Evolutionary conservation across 1,140 invertebrate species (phyloP).

Genomic region (Cydia strobilella): DNA sequence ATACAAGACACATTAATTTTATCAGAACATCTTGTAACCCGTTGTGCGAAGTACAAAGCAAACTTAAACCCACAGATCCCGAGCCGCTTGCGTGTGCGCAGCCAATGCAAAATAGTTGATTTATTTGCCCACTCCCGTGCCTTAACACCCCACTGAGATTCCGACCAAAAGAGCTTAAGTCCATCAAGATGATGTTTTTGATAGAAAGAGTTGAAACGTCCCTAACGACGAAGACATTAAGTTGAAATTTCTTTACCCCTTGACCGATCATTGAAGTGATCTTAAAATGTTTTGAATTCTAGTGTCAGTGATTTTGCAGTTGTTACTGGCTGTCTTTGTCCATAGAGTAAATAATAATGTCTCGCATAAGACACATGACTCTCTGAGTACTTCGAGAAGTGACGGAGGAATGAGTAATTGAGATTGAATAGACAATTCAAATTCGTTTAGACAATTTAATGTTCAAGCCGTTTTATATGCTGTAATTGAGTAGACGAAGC

Average conservation of each 20-base stretch:
- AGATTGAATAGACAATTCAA: slow-evolving; percentile 35
- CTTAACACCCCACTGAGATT: slow-evolving; percentile 42
- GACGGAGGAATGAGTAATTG: slow-evolving; percentile 63
- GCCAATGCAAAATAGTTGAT: slow-evolving; percentile 71
- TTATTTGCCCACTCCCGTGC: slow-evolving; percentile 53
- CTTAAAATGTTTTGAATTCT: not conserved
- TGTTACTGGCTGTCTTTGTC: slow-evolving; percentile 51
- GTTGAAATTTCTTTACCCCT: not conserved
- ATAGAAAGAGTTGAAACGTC: not conserved
- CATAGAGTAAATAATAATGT: slow-evolving; percentile 54
- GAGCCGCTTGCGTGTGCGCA: slow-evolving; percentile 32
- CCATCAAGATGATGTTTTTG: not conserved
- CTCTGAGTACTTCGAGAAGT: slow-evolving; percentile 44
- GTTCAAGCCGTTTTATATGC: slow-evolving; percentile 17
- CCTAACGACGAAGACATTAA: not conserved
- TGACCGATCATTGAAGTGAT: not conserved
- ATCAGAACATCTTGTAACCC: slow-evolving; percentile 31
- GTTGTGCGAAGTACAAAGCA: slow-evolving; percentile 22
- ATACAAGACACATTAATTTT: slow-evolving; percentile 16
- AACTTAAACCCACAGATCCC: slow-evolving; percentile 31
- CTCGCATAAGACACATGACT: slow-evolving; percentile 53
- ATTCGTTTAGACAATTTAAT: slow-evolving; percentile 30
- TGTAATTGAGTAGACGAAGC: slow-evolving; percentile 12
- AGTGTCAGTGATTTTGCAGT: slow-evolving; percentile 9
- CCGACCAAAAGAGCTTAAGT: not conserved